Base-by-base conservation (phyloP, 2,888 invertebrate species). In the Oegoconia quadripuncta region DNA sequence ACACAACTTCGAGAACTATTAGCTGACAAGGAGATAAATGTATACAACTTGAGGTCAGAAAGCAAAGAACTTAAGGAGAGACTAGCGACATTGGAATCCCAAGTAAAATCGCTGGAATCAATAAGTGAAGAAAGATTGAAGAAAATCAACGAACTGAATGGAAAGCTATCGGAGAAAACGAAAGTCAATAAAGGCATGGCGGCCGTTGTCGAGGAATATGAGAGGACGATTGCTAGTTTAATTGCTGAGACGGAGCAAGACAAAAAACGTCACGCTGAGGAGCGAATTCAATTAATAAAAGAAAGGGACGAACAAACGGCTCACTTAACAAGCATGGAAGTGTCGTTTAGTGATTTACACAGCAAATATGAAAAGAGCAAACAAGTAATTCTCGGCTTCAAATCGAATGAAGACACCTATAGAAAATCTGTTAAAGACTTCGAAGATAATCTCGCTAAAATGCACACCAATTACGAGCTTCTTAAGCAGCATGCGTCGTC, bases 401-500 rank as follows among this genome's bases (percentile, higher is more conserved):
- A 89, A 70, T 79, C 88, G 3, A 88, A 88, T 34, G 94, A 95
- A 77, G 93, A 93, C 38, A 88, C 90, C 23, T 88, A 92, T 42
- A 90, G 90, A 60, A 89, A 91, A 61, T 91, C 92, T 47, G 88
- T 95, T 6, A 88, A 90, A 50, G 91, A 92, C 32, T 92, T 92
- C 56, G 91, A 94, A 69, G 90, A 90, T 33, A 92, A 91, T 39
- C 79, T 94, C 14, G 86, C 90, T 42, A 92, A 71, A 88, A 92
- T 95, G 76, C 95, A 96, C 64, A 93, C 92, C 48, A 93, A 95
- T 73, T 96, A 97, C 68, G 94, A 95, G 52, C 90, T 93, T 51
- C 88, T 98, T 48, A 96, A 96, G 77, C 92, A 93, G 54, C 96
- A 97, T 69, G 97, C 97, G 17, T 94, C 95, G 69, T 91, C 93